A percentile compares a stretch with the other conserved stretches of the same genome.
phyloP scores from a whole-genome alignment of 2,888 invertebrate species.

The Agrilus mali region DNA sequence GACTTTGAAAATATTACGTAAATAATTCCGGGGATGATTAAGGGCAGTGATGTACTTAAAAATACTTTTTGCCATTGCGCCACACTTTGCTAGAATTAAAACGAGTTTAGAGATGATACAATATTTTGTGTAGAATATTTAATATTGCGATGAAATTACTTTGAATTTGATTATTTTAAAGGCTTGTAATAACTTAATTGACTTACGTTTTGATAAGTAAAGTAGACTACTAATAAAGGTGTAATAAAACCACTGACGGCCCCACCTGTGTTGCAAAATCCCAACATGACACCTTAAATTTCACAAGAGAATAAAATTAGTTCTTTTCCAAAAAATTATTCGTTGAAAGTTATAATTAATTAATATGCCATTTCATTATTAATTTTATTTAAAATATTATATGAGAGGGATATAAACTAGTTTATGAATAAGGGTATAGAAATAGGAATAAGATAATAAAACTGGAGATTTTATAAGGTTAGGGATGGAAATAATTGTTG shows the following conservation, averaged over 20 bases:
- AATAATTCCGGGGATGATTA: constrained; percentile 38
- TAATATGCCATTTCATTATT: too few species aligned
- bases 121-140: too few species aligned
- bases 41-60: constrained; percentile 38
- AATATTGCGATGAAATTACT: too few species aligned
- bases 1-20: constrained; percentile 44
- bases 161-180: too few species aligned
- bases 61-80: constrained; percentile 50
- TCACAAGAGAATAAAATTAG: background rate
- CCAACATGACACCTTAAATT: constrained; percentile 8
- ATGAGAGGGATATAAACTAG: too few species aligned
- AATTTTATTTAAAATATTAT: too few species aligned
- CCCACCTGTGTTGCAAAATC: constrained; percentile 7
- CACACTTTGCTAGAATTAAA: constrained; percentile 41
- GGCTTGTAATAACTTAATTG: too few species aligned
- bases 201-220: constrained; percentile 52
- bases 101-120: constrained; percentile 7
- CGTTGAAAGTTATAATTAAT: too few species aligned
- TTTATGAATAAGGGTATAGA: too few species aligned
- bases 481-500: background rate
- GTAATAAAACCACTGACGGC: constrained; percentile 8
- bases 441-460: too few species aligned
- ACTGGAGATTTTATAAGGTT: too few species aligned
- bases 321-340: too few species aligned
- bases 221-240: constrained; percentile 35